Base-by-base conservation (phyloP, 2,888 invertebrate species). In the Tiphia femorata region DNA sequence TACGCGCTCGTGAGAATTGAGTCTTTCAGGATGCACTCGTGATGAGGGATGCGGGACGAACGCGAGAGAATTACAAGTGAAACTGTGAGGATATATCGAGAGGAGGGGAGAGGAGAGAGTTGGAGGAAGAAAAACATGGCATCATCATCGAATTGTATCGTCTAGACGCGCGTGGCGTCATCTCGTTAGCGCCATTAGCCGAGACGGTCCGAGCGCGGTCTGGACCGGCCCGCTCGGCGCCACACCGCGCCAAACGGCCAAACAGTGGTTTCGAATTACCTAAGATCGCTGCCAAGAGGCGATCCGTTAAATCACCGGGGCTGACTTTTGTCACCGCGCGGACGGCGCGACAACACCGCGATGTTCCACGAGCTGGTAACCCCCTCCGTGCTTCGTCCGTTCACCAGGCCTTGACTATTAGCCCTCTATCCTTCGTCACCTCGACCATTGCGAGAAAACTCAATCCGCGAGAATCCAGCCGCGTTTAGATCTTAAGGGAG, bases 261-360 rank as follows among this genome's bases (percentile, higher is more conserved):
- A 62, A 60, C 56, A 60, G 56, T 56, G 62, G 56, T 60, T 60
- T 62, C 62, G 52, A 56, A 53, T 62, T 60, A 62, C 56, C 44
- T 23, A 30, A 30, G 25, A n/a, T 29, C 27, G 12, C 40, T 60
- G 62, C 62, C 62, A 62, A 62, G 49, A 60, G 40, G 27, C 52
- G 46, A 61, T 46, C 47, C 52, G 59, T 59, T 52, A 56, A 62
- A 59, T 62, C 55, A 56, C 49, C 35, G 33, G 19, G 10, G 16
- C 42, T 8, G 46, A 56, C 62, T 62, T 62, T 59, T 52, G 51
- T 49, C 52, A 52, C 51, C 42, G 49, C 42, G 29, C 3, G 16
- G 10, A 43, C 25, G 17, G 27, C 12, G 14, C 14, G 7, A 6
- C 27, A 7, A 27, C 6, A 27, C 27, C 10, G 6, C 10, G 6